Evolutionary conservation across 2,797 vertebrate genomes (phyloP).

Genomic region (Acipenser transmontanus): DNA sequence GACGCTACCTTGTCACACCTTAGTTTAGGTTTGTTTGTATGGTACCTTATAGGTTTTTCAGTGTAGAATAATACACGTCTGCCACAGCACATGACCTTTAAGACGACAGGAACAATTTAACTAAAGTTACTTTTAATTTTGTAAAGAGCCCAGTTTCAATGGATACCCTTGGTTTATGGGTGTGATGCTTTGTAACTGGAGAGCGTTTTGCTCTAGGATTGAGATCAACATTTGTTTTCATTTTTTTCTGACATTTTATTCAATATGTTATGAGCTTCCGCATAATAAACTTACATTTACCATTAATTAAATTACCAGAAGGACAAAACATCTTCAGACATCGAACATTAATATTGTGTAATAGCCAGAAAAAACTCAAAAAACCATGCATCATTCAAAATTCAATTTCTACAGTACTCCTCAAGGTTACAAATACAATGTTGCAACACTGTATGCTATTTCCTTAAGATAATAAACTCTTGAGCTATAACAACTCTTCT

Average conservation of each 20-base stretch:
- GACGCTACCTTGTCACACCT: no score
- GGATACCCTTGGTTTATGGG: neutral
- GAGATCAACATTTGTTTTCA: neutral
- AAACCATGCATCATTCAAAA: neutral
- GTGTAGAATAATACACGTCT: no score
- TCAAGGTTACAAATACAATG: neutral
- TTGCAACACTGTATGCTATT: neutral
- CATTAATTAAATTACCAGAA: neutral
- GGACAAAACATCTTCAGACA: neutral
- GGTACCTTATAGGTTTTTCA: no score
- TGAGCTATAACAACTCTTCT: neutral
- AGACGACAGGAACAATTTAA: no score
- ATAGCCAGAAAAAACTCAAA: neutral
- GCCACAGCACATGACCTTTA: no score
- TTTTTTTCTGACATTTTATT: neutral
- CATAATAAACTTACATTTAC: neutral
- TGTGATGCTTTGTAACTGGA: neutral
- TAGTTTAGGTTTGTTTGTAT: no score
- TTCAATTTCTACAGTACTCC: neutral
- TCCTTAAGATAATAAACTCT: neutral
- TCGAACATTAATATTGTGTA: no score
- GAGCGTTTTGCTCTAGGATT: neutral
- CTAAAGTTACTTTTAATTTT: no score
- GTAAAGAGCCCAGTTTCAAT: neutral
- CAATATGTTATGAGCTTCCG: neutral